A percentile compares a stretch with the other conserved stretches of the same genome.
Evolutionary conservation across 2,797 vertebrate species (phyloP).

Genomic region (Phaenicophaeus curvirostris): DNA sequence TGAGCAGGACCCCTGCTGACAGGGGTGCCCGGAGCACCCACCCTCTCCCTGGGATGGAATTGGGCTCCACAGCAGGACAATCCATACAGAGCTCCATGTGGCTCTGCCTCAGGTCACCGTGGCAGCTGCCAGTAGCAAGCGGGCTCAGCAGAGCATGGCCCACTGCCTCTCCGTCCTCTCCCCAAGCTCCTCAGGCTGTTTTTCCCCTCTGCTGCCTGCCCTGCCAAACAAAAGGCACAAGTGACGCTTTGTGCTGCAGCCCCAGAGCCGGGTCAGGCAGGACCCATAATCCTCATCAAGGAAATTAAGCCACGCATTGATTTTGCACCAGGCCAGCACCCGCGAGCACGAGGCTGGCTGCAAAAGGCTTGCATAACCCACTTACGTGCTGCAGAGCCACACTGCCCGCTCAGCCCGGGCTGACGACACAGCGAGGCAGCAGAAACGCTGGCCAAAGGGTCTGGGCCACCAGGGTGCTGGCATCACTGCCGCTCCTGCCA

Average conservation of each 20-base stretch:
- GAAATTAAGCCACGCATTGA: not conserved
- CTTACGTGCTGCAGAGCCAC: not conserved
- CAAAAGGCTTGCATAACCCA: constrained; percentile 5
- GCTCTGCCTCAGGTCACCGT: too few species aligned
- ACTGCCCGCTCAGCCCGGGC: accelerated
- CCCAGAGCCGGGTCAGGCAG: not conserved
- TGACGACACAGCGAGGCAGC: not conserved
- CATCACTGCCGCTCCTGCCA: not conserved
- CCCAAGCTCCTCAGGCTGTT: accelerated
- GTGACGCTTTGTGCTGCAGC: not conserved
- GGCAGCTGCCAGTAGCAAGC: not conserved
- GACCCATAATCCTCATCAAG: not conserved
- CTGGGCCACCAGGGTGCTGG: accelerated
- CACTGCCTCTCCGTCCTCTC: accelerated
- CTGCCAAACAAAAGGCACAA: not conserved
- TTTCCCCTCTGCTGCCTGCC: not conserved
- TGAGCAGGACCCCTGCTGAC: accelerated
- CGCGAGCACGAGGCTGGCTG: not conserved
- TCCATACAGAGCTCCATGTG: too few species aligned
- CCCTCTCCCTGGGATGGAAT: accelerated
- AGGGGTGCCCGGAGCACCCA: accelerated
- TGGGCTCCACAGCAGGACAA: accelerated
- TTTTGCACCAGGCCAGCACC: not conserved
- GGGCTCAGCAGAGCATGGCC: not conserved
- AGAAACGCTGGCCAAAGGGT: accelerated